Conservation (phyloP, 2,888 invertebrate genomes). For the Brachyopa scutellaris region DNA sequence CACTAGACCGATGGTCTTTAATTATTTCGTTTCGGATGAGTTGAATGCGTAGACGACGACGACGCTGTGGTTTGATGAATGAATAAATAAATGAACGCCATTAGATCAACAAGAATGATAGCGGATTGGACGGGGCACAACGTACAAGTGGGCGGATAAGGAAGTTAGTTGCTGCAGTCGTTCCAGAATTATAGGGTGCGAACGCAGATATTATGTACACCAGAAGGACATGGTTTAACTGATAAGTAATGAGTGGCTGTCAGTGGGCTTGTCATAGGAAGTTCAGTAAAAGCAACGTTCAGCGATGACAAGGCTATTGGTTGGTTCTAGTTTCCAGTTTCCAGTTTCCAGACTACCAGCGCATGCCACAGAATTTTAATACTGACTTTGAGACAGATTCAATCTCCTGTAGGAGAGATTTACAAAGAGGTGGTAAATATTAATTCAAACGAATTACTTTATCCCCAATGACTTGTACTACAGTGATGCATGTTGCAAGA, state of each 20-base stretch:
- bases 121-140: not conserved
- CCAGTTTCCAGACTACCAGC: too few species aligned
- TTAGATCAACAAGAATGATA: constrained; percentile 54
- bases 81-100: constrained; percentile 55
- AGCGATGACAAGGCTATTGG: too few species aligned
- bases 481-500: too few species aligned
- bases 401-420: too few species aligned
- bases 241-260: constrained; percentile 31
- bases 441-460: too few species aligned
- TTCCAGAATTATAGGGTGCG: constrained; percentile 43
- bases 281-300: too few species aligned
- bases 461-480: too few species aligned
- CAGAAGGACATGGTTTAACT: constrained; percentile 13
- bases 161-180: constrained; percentile 33
- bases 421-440: too few species aligned
- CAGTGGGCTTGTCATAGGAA: too few species aligned
- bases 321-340: too few species aligned
- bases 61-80: constrained; percentile 60
- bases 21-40: constrained; percentile 51
- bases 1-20: constrained; percentile 26
- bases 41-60: constrained; percentile 11
- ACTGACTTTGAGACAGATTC: too few species aligned
- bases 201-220: constrained; percentile 1
- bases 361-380: too few species aligned
- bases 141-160: constrained; percentile 58